Conservation (phyloP, 2,113 vertebrate genomes). For the Heptranchias perlo region DNA sequence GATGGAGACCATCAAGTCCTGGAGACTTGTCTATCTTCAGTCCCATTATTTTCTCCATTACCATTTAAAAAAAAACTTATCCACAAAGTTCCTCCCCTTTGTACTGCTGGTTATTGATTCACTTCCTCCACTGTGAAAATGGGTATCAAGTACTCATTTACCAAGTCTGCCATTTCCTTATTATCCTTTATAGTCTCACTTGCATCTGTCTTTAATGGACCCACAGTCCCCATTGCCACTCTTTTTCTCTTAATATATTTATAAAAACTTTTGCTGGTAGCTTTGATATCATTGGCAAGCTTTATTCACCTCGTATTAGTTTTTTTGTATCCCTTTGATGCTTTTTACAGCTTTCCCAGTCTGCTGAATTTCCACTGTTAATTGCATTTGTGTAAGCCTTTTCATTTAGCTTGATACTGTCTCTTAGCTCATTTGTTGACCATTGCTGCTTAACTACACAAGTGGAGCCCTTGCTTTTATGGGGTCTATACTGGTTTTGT, state of each 20-base stretch:
- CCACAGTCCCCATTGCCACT: neutral
- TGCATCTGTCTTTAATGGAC: neutral
- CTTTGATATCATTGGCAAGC: neutral
- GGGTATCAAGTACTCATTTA: neutral
- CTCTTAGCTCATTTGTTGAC: neutral
- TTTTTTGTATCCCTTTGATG: neutral
- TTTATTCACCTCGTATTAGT: neutral
- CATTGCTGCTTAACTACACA: neutral
- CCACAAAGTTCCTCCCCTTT: neutral
- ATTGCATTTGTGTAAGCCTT: neutral
- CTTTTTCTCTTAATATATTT: neutral
- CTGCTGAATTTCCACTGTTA: neutral
- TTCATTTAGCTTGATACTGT: neutral
- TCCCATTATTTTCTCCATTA: neutral
- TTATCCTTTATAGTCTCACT: neutral
- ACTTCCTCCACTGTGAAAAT: neutral
- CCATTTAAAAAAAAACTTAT: neutral
- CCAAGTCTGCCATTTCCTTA: neutral
- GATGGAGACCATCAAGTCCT: neutral
- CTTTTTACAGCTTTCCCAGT: neutral
- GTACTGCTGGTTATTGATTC: neutral
- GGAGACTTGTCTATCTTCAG: neutral
- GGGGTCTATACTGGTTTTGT: neutral
- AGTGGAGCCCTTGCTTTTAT: neutral
- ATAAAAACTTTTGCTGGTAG: neutral